Evolutionary conservation across 2,113 vertebrate genomes (phyloP).

Genomic region (Vulpes vulpes): DNA sequence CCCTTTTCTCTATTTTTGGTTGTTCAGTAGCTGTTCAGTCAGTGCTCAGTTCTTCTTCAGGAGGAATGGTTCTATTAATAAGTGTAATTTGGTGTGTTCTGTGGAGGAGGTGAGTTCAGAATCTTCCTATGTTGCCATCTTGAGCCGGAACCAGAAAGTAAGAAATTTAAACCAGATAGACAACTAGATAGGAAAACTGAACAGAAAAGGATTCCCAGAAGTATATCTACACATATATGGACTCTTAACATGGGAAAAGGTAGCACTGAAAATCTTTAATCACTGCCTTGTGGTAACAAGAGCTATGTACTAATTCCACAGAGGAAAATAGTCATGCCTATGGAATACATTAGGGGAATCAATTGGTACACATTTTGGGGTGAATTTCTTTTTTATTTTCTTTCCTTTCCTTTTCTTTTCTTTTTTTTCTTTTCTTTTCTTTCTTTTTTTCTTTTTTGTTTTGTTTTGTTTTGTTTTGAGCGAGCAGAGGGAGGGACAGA

Average conservation of each 20-base stretch:
- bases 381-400: background rate
- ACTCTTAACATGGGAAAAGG: background rate
- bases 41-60: background rate
- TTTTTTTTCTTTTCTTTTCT: no score
- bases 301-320: background rate
- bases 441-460: no score
- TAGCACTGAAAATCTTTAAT: background rate
- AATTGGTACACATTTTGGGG: background rate
- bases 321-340: background rate
- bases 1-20: background rate
- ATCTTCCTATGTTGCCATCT: background rate
- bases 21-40: background rate
- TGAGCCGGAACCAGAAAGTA: background rate
- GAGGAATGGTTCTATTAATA: background rate
- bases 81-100: background rate
- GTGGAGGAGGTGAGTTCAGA: background rate
- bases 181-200: background rate
- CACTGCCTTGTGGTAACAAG: background rate
- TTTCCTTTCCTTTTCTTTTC: no score
- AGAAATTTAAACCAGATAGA: background rate
- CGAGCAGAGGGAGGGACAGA: background rate
- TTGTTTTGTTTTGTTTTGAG: no score
- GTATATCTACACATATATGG: background rate
- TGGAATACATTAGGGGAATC: background rate
- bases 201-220: background rate